Evolutionary conservation across 2,113 vertebrate species (phyloP), one percentile per base, ranked within the genome.

Genomic region (Tauraco erythrolophus): DNA sequence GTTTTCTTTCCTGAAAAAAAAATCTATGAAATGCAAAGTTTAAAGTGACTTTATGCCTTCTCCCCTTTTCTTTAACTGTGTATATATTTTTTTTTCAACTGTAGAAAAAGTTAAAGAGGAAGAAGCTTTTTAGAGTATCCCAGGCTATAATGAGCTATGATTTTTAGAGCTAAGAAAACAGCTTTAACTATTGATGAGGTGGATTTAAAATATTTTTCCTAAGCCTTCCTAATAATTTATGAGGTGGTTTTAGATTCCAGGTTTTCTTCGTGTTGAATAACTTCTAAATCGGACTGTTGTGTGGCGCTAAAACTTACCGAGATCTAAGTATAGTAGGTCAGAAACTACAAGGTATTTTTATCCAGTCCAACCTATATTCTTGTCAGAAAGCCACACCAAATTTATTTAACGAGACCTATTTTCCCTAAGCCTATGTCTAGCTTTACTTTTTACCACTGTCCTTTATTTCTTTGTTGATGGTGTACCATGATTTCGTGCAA

Each of bases 301-400:
- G 65, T 91, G 86, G 61, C 39, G 23, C 39, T 93, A 94, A 94
- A 91, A 94, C 74, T 94, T 91, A 82, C 65, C 60, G 69, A 82
- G 77, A 93, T 96, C 92, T 89, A 94, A 95, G 89, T 96, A 97
- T 96, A 96, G 96, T 72, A 95, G 96, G 93, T 96, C 92, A 96
- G 89, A 97, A 96, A 95, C 89, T 95, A 88, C 87, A 76, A 83
- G 69, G 33, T 97, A 96, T 97, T 97, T 97, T 97, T 97, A 97
- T 96, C 94, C 81, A 84, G 81, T 94, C 92, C 96, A 96, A 92
- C 96, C 96, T 97, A 97, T 97, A 96, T 97, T 97, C 96, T 94
- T 95, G 89, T 96, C 87, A 88, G 87, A 96, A 96, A 96, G 93
- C 61, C 48, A 71, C 68, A 68, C 81, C 69, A 87, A 89, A 89